phyloP scores from a whole-genome alignment of 2,113 vertebrate species.

The Manacus vitellinus region DNA sequence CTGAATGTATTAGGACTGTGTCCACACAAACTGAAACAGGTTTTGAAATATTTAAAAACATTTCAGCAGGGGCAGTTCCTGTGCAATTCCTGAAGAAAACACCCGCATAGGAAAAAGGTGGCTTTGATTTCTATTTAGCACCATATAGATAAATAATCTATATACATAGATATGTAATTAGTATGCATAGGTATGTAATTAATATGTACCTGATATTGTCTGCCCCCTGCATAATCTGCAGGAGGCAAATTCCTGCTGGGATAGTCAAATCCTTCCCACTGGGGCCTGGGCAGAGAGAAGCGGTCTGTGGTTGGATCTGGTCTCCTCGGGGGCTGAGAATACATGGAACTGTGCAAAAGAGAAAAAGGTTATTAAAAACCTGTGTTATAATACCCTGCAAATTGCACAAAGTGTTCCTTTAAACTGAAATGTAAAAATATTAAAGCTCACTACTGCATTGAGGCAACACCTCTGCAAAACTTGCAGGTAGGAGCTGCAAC shows the following conservation, averaged over 20 bases:
- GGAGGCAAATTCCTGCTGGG: neutral
- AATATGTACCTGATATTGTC: neutral
- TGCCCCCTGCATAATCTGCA: neutral
- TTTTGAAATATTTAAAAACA: neutral
- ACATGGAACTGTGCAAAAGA: neutral
- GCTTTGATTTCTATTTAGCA: neutral
- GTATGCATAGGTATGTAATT: neutral
- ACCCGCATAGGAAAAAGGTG: neutral
- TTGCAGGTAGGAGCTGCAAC: neutral
- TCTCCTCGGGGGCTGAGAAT: neutral
- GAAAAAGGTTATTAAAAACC: neutral
- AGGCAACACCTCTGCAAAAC: neutral
- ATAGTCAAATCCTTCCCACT: rapidly evolving
- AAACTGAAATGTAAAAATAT: neutral
- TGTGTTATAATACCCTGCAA: neutral
- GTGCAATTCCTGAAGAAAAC: neutral
- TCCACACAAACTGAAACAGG: neutral
- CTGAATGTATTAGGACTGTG: neutral
- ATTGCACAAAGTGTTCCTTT: neutral
- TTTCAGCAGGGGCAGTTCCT: neutral
- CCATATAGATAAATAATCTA: neutral
- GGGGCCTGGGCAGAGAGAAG: neutral
- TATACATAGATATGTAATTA: neutral
- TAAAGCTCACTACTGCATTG: neutral
- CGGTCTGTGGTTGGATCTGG: neutral